A percentile compares a stretch with the other conserved stretches of the same genome.
These are phyloP conservation scores for Caenorhabditis inopinata DNA, from an alignment of 1,140 invertebrate species.

Conservation along the genomic window DNA sequence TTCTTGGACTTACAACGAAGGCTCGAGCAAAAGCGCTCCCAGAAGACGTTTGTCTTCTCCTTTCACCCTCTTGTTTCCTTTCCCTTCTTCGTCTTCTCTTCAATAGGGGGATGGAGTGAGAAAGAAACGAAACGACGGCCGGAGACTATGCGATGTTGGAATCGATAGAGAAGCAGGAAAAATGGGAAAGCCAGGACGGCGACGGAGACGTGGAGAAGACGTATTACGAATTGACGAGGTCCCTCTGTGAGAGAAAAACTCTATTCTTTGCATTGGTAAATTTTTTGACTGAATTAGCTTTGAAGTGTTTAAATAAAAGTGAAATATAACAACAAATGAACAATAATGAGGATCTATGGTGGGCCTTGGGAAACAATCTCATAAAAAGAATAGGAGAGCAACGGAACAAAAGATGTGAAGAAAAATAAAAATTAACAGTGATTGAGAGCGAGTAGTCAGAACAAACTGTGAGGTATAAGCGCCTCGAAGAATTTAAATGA, in stretches of 20 bases:
- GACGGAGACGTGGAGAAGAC: neutral
- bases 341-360: neutral
- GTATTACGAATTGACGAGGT: constrained; percentile 29
- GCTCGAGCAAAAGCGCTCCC: constrained; percentile 17
- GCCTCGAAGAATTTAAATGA: no score
- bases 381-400: no score
- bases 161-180: constrained; percentile 20
- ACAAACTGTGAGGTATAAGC: no score
- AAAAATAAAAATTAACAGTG: no score
- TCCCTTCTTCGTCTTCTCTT: neutral
- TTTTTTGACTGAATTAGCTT: no score
- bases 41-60: constrained; percentile 33
- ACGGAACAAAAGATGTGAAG: no score
- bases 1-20: neutral
- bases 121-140: neutral
- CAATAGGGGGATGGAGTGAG: neutral
- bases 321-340: neutral
- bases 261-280: neutral
- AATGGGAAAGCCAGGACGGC: neutral
- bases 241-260: neutral
- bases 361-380: no score
- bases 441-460: no score
- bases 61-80: neutral
- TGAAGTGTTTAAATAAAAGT: no score
- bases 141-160: neutral